Base-by-base conservation (phyloP, 2,888 invertebrate genomes). In the Apantesis nais region DNA sequence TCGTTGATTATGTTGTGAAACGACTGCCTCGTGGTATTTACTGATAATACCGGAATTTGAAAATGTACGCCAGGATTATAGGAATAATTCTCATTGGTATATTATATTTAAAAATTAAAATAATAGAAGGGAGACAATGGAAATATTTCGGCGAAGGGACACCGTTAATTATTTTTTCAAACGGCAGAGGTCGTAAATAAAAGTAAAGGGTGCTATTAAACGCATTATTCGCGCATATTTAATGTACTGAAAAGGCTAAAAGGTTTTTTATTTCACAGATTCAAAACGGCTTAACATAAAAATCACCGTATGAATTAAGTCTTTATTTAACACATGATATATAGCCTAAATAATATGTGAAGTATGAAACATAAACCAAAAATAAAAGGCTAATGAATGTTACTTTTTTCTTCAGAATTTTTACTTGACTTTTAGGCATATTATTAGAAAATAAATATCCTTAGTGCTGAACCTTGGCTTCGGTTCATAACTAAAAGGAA, bases 201-300 rank as follows among this genome's bases (percentile, higher is more conserved):
- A 90, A 87, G 91, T 93, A 92, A 94, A 93, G 92, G 94, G 93
- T 92, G 93, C 93, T 92, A 93, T 94, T 94, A 94, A 94, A 93
- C 92, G 93, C 92, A 93, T 93, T 93, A 93, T 92, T 93, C 91
- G 88, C 92, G 92, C 90, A 93, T 93, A 91, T 93, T 94, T 93
- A 93, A 94, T 94, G 92, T 93, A 93, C 93, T 92, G 92, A 91
- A 93, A 93, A 91, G 89, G 90, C 87, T 92, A 90, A 93, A 93
- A 89, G 91, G 89, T 89, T 91, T 92, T 79, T 86, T 90, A 90
- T 92, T 90, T 90, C 84, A 86, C 88, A 90, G 86, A 88, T 91
- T 90, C 89, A 90, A 52, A 52, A 92, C 90, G 91, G 93, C 92
- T 93, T 91, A 90, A 87, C 89, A 88, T 89, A 87, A 87, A 91